These are phyloP conservation scores for Theristicus caerulescens DNA, from an alignment of 2,113 vertebrate genomes.

Conservation along the genomic window DNA sequence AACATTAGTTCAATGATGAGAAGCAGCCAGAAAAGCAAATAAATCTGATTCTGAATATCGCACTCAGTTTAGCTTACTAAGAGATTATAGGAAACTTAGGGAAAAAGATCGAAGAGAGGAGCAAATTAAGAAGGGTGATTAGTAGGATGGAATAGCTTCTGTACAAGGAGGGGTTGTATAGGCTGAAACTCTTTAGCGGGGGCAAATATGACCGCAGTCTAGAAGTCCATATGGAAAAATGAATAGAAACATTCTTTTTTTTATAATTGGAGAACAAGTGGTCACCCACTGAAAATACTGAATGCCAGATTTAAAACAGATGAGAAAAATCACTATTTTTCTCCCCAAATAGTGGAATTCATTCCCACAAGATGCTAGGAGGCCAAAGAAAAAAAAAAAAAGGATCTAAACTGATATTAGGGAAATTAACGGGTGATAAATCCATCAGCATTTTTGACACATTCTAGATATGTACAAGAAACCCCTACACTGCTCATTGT, in stretches of 20 bases:
- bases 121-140: not conserved
- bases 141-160: not conserved
- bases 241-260: not conserved
- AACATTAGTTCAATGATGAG: not conserved
- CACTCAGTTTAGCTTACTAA: not conserved
- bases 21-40: not conserved
- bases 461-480: not conserved
- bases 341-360: not conserved
- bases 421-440: not conserved
- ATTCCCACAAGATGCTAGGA: not conserved
- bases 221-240: not conserved
- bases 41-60: not conserved
- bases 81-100: not conserved
- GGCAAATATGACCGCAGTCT: accelerated
- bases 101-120: not conserved
- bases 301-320: not conserved
- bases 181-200: not conserved
- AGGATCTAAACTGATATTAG: not conserved
- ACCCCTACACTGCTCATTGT: not conserved
- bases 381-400: not conserved
- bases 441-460: not conserved
- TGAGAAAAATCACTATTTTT: not conserved
- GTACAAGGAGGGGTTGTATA: not conserved
- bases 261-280: not conserved
- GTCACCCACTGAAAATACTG: not conserved